phyloP scores from a whole-genome alignment of 2,113 vertebrate species.

The Brachyhypopomus gauderio region DNA sequence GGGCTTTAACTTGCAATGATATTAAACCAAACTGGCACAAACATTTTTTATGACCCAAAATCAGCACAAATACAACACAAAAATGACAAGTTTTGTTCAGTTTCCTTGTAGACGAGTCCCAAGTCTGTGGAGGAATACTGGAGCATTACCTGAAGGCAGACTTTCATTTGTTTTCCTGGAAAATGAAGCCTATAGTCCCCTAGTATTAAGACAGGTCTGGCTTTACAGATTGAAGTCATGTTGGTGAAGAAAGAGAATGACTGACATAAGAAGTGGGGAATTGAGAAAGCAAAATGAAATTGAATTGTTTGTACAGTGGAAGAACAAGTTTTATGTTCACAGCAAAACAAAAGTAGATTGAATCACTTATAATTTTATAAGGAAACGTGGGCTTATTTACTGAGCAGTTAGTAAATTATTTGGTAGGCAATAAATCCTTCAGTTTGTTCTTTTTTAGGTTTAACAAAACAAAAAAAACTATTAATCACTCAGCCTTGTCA shows the following conservation, averaged over 20 bases:
- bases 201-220: not conserved
- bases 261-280: not conserved
- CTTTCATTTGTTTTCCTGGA: not conserved
- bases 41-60: too few species aligned
- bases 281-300: not conserved
- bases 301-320: not conserved
- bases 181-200: not conserved
- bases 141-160: not conserved
- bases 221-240: not conserved
- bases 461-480: not conserved
- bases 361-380: not conserved
- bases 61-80: too few species aligned
- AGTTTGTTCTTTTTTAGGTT: not conserved
- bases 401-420: not conserved
- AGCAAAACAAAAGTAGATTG: not conserved
- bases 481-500: conserved; percentile 20
- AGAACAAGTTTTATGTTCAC: not conserved
- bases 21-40: too few species aligned
- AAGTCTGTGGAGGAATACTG: not conserved
- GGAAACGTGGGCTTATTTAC: not conserved
- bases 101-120: too few species aligned
- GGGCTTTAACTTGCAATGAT: too few species aligned
- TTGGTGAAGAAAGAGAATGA: not conserved
- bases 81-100: too few species aligned
- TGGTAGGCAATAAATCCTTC: not conserved